A percentile compares a stretch with the other conserved stretches of the same genome.
Conservation (phyloP, 2,113 vertebrate genomes). For the Illadopsis cleaveri region DNA sequence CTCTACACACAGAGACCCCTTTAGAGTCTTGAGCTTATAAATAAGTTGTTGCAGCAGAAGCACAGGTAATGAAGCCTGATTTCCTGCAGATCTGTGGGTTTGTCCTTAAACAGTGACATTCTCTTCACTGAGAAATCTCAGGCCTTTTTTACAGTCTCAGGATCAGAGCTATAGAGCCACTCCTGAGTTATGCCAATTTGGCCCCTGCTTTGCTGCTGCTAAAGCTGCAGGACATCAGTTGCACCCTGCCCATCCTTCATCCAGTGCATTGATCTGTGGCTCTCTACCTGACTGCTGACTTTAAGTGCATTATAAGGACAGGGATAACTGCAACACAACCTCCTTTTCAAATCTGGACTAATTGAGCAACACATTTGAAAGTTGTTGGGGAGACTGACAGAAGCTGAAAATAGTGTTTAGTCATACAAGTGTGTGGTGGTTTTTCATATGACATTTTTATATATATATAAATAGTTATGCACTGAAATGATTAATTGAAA, state of each 20-base stretch:
- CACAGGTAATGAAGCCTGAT: neutral
- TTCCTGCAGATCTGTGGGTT: neutral
- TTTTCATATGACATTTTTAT: neutral
- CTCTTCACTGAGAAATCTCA: neutral
- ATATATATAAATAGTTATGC: neutral
- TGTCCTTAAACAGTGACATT: neutral
- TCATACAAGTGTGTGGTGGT: neutral
- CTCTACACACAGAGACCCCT: neutral
- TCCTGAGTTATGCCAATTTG: accelerated
- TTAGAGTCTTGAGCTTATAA: neutral
- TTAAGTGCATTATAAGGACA: neutral
- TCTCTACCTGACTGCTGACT: neutral
- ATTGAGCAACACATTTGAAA: neutral
- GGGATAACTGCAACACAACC: neutral
- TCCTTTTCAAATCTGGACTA: neutral
- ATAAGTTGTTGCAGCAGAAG: neutral
- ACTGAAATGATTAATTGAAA: neutral
- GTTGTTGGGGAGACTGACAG: neutral
- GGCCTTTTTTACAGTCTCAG: neutral
- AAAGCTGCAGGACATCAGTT: neutral
- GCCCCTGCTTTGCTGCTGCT: neutral
- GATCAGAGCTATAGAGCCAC: neutral
- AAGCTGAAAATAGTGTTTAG: neutral
- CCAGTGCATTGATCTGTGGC: neutral
- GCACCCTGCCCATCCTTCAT: neutral